Base-by-base conservation (phyloP, 1,140 invertebrate genomes). In the Temnothorax curvispinosus region DNA sequence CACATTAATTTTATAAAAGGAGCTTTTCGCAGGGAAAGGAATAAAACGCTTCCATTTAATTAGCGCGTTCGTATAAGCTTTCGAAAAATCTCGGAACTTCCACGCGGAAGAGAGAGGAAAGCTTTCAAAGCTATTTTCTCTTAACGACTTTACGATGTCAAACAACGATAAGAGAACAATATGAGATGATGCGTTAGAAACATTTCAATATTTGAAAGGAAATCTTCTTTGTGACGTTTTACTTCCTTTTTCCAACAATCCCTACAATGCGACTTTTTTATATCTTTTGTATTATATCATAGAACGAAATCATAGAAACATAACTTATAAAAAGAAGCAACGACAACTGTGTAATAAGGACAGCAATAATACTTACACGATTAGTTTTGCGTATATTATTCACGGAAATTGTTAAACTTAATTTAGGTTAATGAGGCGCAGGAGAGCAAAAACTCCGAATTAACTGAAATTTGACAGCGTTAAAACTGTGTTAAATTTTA, bases 141-240 rank as follows among this genome's bases (percentile, higher is more conserved):
- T 47, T 82, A 82, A 82, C 54, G 67, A 82, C 54, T 82, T 82
- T 82, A 60, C 78, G 21, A 71, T 47, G 41, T 74, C 80, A 47
- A 69, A 82, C 62, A 69, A 81, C 35, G 47, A 80, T 82, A 82
- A 69, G 5, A 38, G 67, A 60, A 82, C 41, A 82, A 72, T 72
- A 38, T 82, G 15, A 65, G n/a, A 74, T 58, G 54, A 72, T 82
- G 72, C 65, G 54, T 35, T 47, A n/a, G 15, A 47, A 74, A 47
- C 38, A 58, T 58, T 72, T 82, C 54, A 82, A 58, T 74, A 82
- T 47, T 82, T 18, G 8, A 47, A 52, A 74, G 35, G 67, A 74
- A n/a, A 82, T 35, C 32, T 35, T 44, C 52, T 38, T 72, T 60
- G 21, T 9, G 7, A 82, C 27, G 58, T 60, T 27, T 60, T 13